Base-by-base conservation (phyloP, 2,888 invertebrate species). In the Scelioninae gen. 1 region DNA sequence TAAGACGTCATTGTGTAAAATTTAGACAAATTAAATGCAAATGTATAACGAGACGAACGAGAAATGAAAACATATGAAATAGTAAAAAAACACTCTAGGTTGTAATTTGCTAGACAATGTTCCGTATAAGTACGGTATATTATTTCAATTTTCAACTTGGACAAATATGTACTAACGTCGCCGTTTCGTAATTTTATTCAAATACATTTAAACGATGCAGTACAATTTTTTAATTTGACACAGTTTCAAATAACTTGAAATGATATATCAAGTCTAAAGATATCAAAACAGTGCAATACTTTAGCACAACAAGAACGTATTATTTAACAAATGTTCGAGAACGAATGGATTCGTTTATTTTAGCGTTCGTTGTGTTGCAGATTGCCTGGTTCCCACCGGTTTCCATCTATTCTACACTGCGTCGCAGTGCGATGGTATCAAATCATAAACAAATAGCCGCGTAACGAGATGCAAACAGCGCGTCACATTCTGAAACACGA, bases 401-500 rank as follows among this genome's bases (percentile, higher is more conserved):
- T 77, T 77, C 43, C 45, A 63, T 69, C 69, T 56, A 69, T 69
- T 69, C 62, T 43, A 47, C 63, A 65, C 63, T 71, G 58, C 11
- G 58, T 65, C 49, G 62, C 49, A 66, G 79, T 71, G 84, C 85
- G 85, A 84, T 86, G 87, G 86, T 87, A 90, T 89, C 88, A 89
- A 91, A 91, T 91, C 89, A 89, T 88, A 91, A 90, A 90, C 90
- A 91, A 91, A 91, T 91, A 91, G 84, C 84, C 85, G 85, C 83
- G 87, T 91, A 91, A 91, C 89, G 90, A 91, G 90, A 91, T 91
- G 89, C 90, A 91, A 91, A 91, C 90, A 90, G 84, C 79, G 81
- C 81, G 85, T 65, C 68, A 85, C 62, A 71, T 66, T 65, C 74
- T 78, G 69, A 79, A 75, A 79, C 83, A 71, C 65, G 78, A 75